Base-by-base conservation (phyloP, 2,797 vertebrate genomes). In the Cyclopterus lumpus region DNA sequence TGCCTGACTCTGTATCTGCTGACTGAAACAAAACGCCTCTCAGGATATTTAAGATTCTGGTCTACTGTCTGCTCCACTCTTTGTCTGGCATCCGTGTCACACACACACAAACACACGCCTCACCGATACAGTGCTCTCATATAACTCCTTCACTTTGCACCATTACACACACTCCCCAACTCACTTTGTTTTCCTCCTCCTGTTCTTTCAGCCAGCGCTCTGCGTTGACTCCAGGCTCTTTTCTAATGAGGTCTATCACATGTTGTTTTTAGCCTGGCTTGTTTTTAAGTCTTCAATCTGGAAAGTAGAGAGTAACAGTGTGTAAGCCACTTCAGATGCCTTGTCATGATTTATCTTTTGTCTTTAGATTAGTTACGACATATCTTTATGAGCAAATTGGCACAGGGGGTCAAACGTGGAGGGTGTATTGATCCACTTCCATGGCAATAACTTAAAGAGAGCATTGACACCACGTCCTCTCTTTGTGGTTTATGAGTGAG, bases 41-140 rank as follows among this genome's bases (percentile, higher is more conserved):
- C 15, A 5, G 80, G 79, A 87, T 85, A 82, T 88, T 90, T 91
- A 84, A 89, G 76, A 91, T 90, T 87, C 85, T 77, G 76, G 55
- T 54, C 67, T 68, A 42, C 73, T 83, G 77, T 80, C 79, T 64
- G 32, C 74, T 75, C 61, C 55, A 22, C 69, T 65, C 70, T 70
- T 60, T 78, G 77, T 84, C 75, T 79, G 79, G 65, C 67, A 67
- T 84, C 80, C 65, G 59, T 85, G 80, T 74, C 82, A 72, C 81
- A 72, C 78, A 77, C 77, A 76, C 59, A 38, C 62, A 69, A 34
- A 51, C 51, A 48, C 76, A 60, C 58, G 62, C 66, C 48, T 66
- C 71, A 69, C 80, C 55, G 66, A 73, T 49, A 77, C 72, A 49
- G 22, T n/a, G 61, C 36, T 62, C 69, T 76, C 65, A 67, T 68